Evolutionary conservation across 2,888 invertebrate genomes (phyloP).

Genomic region (Sesia bembeciformis): DNA sequence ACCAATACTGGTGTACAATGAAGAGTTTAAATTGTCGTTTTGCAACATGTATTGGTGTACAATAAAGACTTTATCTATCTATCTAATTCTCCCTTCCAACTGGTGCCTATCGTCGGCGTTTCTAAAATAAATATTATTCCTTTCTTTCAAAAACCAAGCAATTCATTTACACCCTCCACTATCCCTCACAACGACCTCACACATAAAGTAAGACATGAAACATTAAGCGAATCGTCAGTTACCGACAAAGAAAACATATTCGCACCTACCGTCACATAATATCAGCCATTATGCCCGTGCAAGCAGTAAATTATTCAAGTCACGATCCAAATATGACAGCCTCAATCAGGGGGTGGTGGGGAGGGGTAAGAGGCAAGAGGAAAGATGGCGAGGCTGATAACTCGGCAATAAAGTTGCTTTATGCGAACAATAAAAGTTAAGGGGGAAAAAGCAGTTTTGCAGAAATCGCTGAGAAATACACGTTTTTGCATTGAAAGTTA

Average conservation of each 20-base stretch:
- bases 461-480: background rate
- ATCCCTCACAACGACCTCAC: no score
- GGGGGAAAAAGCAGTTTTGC: conserved; percentile 1
- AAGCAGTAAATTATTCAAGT: conserved; percentile 7
- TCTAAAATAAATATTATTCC: no score
- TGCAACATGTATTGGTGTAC: no score
- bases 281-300: background rate
- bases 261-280: conserved; percentile 3
- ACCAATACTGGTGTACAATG: no score
- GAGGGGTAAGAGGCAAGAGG: background rate
- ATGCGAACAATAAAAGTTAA: conserved; percentile 10
- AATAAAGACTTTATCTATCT: no score
- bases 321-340: conserved; percentile 3
- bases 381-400: conserved; percentile 9
- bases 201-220: background rate
- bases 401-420: conserved; percentile 10
- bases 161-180: no score
- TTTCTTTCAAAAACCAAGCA: no score
- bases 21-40: no score
- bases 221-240: conserved; percentile 1
- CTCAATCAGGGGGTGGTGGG: background rate
- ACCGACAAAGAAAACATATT: conserved; percentile 2
- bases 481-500: no score
- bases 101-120: no score
- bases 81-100: no score